Conservation (phyloP, 2,797 vertebrate species). For the Cercopithecus hamlyni region DNA sequence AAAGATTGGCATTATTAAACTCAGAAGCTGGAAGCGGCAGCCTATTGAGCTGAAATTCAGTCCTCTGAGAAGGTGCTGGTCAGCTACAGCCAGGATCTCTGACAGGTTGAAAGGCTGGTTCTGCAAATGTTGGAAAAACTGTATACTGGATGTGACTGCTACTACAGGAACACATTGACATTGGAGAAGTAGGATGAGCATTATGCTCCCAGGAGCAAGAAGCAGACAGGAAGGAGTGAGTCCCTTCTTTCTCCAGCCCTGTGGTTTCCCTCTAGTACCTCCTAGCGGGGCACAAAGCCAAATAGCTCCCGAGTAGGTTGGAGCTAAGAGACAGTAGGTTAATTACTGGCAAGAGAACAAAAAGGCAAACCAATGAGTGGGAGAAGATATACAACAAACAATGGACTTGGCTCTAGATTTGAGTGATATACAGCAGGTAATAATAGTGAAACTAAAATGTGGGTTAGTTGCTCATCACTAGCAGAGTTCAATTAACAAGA, state of each 20-base stretch:
- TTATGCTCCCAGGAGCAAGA: rapidly evolving
- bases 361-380: neutral
- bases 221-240: neutral
- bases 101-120: neutral
- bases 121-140: neutral
- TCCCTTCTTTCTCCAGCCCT: neutral
- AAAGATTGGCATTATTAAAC: neutral
- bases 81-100: neutral
- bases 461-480: neutral
- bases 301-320: neutral
- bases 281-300: neutral
- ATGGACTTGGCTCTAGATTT: neutral
- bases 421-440: neutral
- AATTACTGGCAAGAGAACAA: neutral
- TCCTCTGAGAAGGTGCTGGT: neutral
- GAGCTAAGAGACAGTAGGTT: neutral
- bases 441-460: neutral
- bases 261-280: neutral
- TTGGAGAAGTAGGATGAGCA: neutral
- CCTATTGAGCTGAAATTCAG: neutral
- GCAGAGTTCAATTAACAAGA: neutral
- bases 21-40: neutral
- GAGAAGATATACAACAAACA: neutral
- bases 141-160: neutral
- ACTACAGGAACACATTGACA: neutral